Evolutionary conservation across 2,888 invertebrate genomes (phyloP).

Genomic region (Allygus modestus): DNA sequence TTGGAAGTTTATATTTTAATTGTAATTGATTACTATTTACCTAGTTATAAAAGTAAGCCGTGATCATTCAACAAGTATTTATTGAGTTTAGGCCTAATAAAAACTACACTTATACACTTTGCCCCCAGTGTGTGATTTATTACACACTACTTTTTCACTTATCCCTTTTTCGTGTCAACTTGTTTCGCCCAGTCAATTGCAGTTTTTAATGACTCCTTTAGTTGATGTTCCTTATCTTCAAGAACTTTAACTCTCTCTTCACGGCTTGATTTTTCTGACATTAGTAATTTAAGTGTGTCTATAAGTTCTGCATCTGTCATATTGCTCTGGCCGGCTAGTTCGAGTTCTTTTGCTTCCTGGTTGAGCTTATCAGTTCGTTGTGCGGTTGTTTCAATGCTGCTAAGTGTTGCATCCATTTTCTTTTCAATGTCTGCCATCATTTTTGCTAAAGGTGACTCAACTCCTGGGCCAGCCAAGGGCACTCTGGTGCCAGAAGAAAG

Average conservation of each 20-base stretch:
- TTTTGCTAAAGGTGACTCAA: constrained; percentile 2
- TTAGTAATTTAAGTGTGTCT: background rate
- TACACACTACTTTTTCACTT: too few relatives aligned
- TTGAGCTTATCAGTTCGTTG: constrained; percentile 11
- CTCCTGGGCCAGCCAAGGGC: background rate
- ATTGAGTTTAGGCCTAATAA: too few relatives aligned
- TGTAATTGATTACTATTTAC: too few relatives aligned
- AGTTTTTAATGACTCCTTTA: constrained; percentile 14
- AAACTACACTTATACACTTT: too few relatives aligned
- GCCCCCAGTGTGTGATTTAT: too few relatives aligned
- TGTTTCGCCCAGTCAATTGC: constrained; percentile 30
- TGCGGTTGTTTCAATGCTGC: background rate
- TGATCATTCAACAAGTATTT: too few relatives aligned
- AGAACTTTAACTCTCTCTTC: background rate
- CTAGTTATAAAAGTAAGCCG: too few relatives aligned
- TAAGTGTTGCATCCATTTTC: constrained; percentile 9
- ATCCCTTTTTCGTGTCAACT: background rate
- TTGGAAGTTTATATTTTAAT: too few relatives aligned
- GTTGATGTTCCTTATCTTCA: constrained; percentile 16
- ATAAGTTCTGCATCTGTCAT: background rate
- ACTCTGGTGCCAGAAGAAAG: background rate
- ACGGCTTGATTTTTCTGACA: background rate
- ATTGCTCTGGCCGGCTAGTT: background rate
- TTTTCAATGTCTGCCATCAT: constrained; percentile 17
- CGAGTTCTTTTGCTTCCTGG: background rate